A percentile compares a stretch with the other conserved stretches of the same genome.
Conservation (phyloP, 2,113 vertebrate genomes). For the Poeciliopsis retropinna region DNA sequence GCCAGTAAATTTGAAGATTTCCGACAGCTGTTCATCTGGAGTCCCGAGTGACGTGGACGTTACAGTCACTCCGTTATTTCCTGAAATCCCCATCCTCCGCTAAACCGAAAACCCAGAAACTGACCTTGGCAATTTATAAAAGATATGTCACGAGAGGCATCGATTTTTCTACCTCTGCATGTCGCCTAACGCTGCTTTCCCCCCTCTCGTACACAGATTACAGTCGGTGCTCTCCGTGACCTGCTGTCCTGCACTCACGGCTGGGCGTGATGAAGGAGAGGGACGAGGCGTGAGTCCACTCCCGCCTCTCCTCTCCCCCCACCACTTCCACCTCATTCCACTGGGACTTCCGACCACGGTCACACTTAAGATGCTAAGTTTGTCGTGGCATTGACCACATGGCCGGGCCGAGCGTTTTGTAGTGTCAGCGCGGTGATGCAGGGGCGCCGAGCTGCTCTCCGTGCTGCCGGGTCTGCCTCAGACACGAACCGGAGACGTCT, state of each 20-base stretch:
- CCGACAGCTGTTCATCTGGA: slow-evolving; percentile 25
- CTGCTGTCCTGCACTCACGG: slow-evolving; percentile 35
- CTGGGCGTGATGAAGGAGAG: slow-evolving; percentile 43
- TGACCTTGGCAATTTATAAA: slow-evolving; percentile 60
- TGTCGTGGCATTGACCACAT: slow-evolving; percentile 60
- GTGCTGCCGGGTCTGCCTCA: background rate
- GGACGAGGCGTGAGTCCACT: slow-evolving; percentile 32
- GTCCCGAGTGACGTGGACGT: background rate
- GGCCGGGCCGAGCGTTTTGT: slow-evolving; percentile 24
- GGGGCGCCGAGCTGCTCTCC: background rate
- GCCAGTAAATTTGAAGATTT: slow-evolving; percentile 12
- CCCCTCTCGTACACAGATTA: slow-evolving; percentile 41
- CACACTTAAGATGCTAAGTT: slow-evolving; percentile 74
- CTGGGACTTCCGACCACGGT: slow-evolving; percentile 65
- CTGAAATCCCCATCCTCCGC: slow-evolving; percentile 36
- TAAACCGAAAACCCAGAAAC: slow-evolving; percentile 35
- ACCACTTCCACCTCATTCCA: slow-evolving; percentile 25
- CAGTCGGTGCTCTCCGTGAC: slow-evolving; percentile 38
- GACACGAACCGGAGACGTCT: background rate
- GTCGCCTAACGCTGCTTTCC: slow-evolving; percentile 39
- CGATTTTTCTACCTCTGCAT: slow-evolving; percentile 43
- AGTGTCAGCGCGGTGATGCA: slow-evolving; percentile 21
- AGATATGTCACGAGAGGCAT: slow-evolving; percentile 50
- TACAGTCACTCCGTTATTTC: slow-evolving; percentile 14
- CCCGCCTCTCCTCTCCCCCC: background rate